A percentile compares a stretch with the other conserved stretches of the same genome.
These are phyloP conservation scores for Drosophila paulistorum DNA, from an alignment of 1,140 invertebrate species.

Conservation along the genomic window DNA sequence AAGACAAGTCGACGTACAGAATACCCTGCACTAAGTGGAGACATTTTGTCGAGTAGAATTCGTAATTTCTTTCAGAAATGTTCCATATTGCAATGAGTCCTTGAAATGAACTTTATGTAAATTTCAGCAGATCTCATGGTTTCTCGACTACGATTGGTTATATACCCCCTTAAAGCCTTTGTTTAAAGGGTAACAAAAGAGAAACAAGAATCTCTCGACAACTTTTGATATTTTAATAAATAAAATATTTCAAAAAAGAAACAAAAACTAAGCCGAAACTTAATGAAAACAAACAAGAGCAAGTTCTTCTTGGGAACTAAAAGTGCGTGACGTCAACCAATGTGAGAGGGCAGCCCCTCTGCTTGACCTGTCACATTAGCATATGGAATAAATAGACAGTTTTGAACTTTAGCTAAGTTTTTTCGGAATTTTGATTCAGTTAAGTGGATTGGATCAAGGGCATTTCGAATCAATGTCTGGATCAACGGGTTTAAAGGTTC, in stretches of 20 bases:
- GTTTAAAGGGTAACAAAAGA: background rate
- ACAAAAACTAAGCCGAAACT: background rate
- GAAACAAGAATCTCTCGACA: background rate
- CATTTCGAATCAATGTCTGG: background rate
- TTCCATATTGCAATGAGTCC: too few relatives aligned
- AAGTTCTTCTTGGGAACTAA: background rate
- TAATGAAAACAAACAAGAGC: slow-evolving; percentile 20
- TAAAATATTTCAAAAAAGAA: background rate
- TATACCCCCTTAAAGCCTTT: background rate
- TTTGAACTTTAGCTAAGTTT: background rate
- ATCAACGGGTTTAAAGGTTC: slow-evolving; percentile 3
- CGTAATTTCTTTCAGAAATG: background rate
- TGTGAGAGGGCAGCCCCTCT: slow-evolving; percentile 1
- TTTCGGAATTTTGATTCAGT: background rate
- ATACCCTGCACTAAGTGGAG: background rate
- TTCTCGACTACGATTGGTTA: background rate
- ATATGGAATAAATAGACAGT: background rate
- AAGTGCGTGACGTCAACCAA: background rate
- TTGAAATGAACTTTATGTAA: too few relatives aligned
- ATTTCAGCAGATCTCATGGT: too few relatives aligned
- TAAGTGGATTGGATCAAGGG: background rate
- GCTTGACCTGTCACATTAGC: background rate
- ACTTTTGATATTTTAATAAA: slow-evolving; percentile 16
- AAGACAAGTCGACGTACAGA: background rate
- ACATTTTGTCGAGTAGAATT: background rate